Evolutionary conservation across 2,888 invertebrate species (phyloP).

Genomic region (Sinhomidia bicolor): DNA sequence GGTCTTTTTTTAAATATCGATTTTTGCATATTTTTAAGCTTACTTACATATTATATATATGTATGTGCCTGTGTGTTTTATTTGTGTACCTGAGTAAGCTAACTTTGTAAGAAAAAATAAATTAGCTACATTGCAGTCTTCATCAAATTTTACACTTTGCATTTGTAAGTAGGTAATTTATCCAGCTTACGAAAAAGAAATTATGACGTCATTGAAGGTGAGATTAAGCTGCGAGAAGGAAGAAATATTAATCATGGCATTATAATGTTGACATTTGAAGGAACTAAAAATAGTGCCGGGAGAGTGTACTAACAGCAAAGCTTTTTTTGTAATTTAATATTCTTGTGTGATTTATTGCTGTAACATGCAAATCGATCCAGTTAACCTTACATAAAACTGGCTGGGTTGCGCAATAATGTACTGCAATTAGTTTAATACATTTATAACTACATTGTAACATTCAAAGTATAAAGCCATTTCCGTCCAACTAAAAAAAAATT

Average conservation of each 20-base stretch:
- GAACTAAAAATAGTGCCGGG: not conserved
- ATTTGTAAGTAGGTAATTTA: too few relatives aligned
- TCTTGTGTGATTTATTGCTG: not conserved
- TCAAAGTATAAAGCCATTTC: too few relatives aligned
- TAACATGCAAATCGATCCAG: not conserved
- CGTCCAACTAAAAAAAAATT: too few relatives aligned
- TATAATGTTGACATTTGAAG: conserved; percentile 9
- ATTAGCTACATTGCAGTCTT: not conserved
- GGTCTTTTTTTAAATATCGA: conserved; percentile 52
- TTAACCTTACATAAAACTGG: not conserved
- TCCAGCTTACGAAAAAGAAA: too few relatives aligned
- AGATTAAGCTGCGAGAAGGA: too few relatives aligned
- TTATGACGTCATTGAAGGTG: too few relatives aligned
- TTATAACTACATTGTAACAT: too few relatives aligned
- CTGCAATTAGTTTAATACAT: conserved; percentile 8
- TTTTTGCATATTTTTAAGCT: conserved; percentile 1
- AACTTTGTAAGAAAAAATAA: not conserved
- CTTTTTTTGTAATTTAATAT: not conserved
- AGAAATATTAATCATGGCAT: not conserved
- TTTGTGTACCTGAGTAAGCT: not conserved
- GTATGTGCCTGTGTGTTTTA: too few relatives aligned
- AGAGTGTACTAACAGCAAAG: not conserved
- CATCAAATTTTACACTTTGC: not conserved
- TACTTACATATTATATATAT: not conserved
- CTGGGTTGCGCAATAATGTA: not conserved